Evolutionary conservation across 2,113 vertebrate species (phyloP).

Genomic region (Cercocebus atys): DNA sequence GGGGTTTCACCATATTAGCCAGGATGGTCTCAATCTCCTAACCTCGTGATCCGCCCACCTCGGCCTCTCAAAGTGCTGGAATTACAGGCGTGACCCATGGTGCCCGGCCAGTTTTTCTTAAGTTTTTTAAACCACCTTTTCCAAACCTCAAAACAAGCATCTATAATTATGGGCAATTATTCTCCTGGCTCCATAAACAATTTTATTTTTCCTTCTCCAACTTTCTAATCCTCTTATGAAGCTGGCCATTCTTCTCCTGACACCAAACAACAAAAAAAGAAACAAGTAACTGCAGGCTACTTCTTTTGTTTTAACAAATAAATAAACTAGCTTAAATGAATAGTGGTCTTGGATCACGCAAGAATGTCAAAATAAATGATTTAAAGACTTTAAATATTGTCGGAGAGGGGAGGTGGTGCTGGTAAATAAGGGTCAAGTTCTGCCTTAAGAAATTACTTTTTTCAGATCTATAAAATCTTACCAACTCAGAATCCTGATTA

Average conservation of each 20-base stretch:
- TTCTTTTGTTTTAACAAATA: slow-evolving; percentile 52
- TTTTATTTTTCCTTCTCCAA: not conserved
- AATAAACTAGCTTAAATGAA: not conserved
- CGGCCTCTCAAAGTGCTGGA: too few relatives aligned
- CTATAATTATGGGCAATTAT: slow-evolving; percentile 39
- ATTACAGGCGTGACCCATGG: too few relatives aligned
- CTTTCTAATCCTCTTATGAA: slow-evolving; percentile 5
- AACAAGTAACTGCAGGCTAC: slow-evolving; percentile 58
- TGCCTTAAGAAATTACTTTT: not conserved
- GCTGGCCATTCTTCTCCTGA: slow-evolving; percentile 53
- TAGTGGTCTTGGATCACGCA: not conserved
- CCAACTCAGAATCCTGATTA: not conserved
- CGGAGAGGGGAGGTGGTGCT: too few relatives aligned
- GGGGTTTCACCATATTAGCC: too few relatives aligned
- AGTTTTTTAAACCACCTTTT: not conserved
- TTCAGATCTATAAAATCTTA: not conserved
- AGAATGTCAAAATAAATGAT: slow-evolving; percentile 17
- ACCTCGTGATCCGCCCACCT: too few relatives aligned
- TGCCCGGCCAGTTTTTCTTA: too few relatives aligned
- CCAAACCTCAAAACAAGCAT: slow-evolving; percentile 41
- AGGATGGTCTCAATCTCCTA: too few relatives aligned
- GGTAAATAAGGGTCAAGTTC: not conserved
- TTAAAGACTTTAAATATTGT: not conserved
- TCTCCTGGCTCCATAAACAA: not conserved
- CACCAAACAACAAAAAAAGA: slow-evolving; percentile 59